These are phyloP conservation scores for Sisor rabdophorus DNA, from an alignment of 2,113 vertebrate genomes.

Conservation along the genomic window DNA sequence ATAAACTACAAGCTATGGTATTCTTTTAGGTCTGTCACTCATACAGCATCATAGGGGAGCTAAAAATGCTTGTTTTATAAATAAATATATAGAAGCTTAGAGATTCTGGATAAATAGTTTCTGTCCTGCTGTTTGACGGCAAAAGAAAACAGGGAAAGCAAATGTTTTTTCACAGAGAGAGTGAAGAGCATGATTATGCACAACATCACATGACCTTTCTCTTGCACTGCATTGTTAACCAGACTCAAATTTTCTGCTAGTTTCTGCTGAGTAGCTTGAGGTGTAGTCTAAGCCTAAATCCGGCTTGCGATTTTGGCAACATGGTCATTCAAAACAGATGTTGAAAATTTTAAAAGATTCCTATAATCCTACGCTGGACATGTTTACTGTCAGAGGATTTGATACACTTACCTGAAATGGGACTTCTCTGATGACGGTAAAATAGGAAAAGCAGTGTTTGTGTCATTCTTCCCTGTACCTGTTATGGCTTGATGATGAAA, in stretches of 20 bases:
- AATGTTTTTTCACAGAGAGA: constrained; percentile 1
- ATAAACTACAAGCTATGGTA: neutral
- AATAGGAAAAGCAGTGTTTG: no score
- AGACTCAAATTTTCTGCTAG: neutral
- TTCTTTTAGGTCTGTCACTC: constrained; percentile 12
- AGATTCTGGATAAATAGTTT: neutral
- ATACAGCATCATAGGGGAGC: neutral
- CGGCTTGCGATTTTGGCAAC: neutral
- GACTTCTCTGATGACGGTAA: no score
- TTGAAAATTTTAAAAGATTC: no score
- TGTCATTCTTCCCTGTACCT: no score
- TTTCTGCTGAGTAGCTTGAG: neutral
- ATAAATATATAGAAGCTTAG: neutral
- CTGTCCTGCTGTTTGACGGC: neutral
- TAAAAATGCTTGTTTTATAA: neutral
- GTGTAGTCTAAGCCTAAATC: neutral
- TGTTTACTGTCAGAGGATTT: no score
- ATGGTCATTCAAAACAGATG: neutral
- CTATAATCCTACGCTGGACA: no score
- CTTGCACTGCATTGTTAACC: neutral
- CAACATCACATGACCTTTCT: no score
- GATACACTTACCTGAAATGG: no score
- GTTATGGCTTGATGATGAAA: no score
- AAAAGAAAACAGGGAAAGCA: neutral
- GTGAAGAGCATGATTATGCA: neutral